A percentile compares a stretch with the other conserved stretches of the same genome.
phyloP scores from a whole-genome alignment of 2,888 invertebrate species.

The Ommatoiulus sabulosus region DNA sequence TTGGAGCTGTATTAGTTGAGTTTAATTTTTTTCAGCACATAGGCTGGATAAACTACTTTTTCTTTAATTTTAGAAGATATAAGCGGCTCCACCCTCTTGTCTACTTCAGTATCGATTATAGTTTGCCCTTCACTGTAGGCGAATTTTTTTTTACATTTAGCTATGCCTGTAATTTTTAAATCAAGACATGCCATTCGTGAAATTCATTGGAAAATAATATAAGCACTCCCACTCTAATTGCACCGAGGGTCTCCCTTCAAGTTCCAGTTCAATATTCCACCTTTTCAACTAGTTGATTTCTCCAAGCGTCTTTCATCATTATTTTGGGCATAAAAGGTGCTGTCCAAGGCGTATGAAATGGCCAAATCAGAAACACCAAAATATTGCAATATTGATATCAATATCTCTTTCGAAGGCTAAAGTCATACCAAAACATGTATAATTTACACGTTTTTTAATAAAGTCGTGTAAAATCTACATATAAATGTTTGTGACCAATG shows the following conservation, averaged over 20 bases:
- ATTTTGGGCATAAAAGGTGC: neutral
- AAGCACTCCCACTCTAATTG: constrained; percentile 5
- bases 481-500: no score
- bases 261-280: neutral
- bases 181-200: neutral
- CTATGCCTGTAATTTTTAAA: constrained; percentile 21
- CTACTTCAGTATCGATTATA: neutral
- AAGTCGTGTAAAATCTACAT: no score
- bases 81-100: constrained; percentile 20
- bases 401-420: no score
- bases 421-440: no score
- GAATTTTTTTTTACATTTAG: neutral
- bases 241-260: neutral
- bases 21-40: neutral
- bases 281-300: neutral
- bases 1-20: neutral
- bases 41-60: neutral
- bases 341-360: neutral
- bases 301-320: neutral
- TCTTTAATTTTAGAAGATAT: neutral
- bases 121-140: neutral
- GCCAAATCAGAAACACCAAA: no score
- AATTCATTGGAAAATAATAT: neutral
- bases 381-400: no score
- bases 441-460: no score